Conservation (phyloP, 2,888 invertebrate species). For the Lobophora halterata region DNA sequence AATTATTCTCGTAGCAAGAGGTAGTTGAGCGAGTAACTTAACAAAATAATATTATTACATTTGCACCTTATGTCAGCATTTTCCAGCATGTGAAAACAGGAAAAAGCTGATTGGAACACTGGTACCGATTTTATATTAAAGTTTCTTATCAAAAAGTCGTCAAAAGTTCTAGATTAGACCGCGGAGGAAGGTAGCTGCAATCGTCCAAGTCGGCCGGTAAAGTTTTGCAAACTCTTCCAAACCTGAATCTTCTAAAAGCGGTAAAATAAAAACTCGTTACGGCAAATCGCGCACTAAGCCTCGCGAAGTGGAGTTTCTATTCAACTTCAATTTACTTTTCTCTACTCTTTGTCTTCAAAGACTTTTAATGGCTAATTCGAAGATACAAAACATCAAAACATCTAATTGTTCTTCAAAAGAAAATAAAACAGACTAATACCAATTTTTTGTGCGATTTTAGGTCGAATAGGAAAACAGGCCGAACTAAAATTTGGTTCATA, state of each 20-base stretch:
- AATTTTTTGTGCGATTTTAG: conserved; percentile 46
- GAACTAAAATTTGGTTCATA: too few species aligned
- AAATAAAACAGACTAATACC: too few species aligned
- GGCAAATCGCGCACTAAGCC: conserved; percentile 76
- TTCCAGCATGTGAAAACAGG: too few species aligned
- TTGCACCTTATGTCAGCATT: too few species aligned
- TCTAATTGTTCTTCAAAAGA: too few species aligned
- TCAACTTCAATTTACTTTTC: conserved; percentile 78
- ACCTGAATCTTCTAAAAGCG: conserved; percentile 70
- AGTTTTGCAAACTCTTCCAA: conserved; percentile 51
- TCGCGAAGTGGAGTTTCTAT: conserved; percentile 78
- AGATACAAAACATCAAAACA: conserved; percentile 55
- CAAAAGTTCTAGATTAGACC: conserved; percentile 17
- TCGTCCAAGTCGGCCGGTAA: conserved; percentile 38
- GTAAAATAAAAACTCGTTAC: conserved; percentile 73
- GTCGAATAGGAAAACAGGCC: too few species aligned
- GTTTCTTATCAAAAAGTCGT: conserved; percentile 19
- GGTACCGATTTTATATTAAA: too few species aligned
- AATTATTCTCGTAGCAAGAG: too few species aligned
- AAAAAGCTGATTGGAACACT: too few species aligned
- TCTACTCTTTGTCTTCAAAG: conserved; percentile 67
- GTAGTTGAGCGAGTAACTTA: too few species aligned
- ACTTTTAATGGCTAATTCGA: conserved; percentile 62
- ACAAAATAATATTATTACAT: too few species aligned
- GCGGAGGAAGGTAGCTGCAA: conserved; percentile 35